Percentiles rank a stretch among this genome's conserved stretches.
These are phyloP conservation scores for Ataeniobius toweri DNA, from an alignment of 2,797 vertebrate genomes.

Conservation along the genomic window DNA sequence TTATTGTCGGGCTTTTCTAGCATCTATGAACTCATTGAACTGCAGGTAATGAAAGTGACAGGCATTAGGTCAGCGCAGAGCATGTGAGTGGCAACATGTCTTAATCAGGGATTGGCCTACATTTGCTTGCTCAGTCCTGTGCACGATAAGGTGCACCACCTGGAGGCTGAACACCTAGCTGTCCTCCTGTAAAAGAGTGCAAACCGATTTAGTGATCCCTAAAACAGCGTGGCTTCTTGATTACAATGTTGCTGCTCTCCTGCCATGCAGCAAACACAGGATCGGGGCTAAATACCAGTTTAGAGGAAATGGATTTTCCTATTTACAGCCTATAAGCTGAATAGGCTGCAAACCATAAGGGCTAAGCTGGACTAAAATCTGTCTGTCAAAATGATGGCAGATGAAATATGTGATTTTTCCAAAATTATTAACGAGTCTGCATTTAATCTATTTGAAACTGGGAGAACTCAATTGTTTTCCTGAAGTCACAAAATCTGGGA, in stretches of 20 bases:
- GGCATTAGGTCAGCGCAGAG: conserved; percentile 62
- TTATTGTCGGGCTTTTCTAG: conserved; percentile 16
- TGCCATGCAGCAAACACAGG: conserved; percentile 6
- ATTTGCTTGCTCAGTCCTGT: conserved; percentile 47
- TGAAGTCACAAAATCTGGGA: neutral
- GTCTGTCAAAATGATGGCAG: conserved; percentile 17
- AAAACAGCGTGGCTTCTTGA: neutral
- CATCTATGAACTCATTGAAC: conserved; percentile 29
- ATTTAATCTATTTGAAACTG: neutral
- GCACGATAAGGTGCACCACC: conserved; percentile 64
- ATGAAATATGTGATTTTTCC: conserved; percentile 6
- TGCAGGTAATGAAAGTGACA: conserved; percentile 73
- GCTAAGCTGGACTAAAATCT: conserved; percentile 29
- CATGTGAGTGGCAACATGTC: conserved; percentile 44
- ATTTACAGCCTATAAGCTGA: conserved; percentile 29
- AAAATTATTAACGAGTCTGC: neutral
- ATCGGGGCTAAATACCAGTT: conserved; percentile 41
- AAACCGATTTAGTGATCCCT: conserved; percentile 45
- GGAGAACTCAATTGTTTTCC: neutral
- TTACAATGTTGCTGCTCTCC: conserved; percentile 10
- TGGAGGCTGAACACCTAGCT: conserved; percentile 44
- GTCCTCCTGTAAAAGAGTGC: conserved; percentile 23
- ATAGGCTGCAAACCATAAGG: conserved; percentile 29
- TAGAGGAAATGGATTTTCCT: conserved; percentile 39
- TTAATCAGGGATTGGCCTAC: conserved; percentile 78